Conservation (phyloP, 2,888 invertebrate species). For the Cephonodes hylas region DNA sequence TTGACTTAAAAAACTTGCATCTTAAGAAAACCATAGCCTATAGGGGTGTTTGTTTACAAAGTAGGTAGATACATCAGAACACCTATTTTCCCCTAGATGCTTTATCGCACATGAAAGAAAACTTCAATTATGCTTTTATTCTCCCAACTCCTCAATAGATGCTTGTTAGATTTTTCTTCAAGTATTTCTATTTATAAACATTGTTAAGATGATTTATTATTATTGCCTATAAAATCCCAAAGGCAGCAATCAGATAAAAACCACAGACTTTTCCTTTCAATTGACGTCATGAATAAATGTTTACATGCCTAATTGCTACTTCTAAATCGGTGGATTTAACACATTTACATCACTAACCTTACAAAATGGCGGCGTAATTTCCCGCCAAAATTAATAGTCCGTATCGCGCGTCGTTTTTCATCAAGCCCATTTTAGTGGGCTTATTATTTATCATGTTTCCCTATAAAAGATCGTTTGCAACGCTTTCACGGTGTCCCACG, state of each 20-base stretch:
- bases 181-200: background rate
- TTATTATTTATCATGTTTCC: constrained; percentile 72
- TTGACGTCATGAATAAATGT: background rate
- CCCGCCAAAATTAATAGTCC: constrained; percentile 65
- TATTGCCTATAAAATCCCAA: background rate
- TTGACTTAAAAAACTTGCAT: too few relatives aligned
- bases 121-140: too few relatives aligned
- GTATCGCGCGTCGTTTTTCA: constrained; percentile 69
- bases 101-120: too few relatives aligned
- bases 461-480: constrained; percentile 65
- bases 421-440: constrained; percentile 63
- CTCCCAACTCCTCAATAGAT: too few relatives aligned
- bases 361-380: constrained; percentile 65
- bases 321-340: constrained; percentile 33
- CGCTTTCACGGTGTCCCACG: constrained; percentile 68
- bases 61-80: too few relatives aligned
- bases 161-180: too few relatives aligned
- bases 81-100: too few relatives aligned
- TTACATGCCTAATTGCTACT: constrained; percentile 7
- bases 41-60: too few relatives aligned
- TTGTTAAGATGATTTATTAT: background rate
- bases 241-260: background rate
- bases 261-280: background rate
- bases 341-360: constrained; percentile 35
- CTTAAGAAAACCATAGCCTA: background rate